These are phyloP conservation scores for Chrysodeixis includens DNA, from an alignment of 2,888 invertebrate genomes.

Conservation along the genomic window DNA sequence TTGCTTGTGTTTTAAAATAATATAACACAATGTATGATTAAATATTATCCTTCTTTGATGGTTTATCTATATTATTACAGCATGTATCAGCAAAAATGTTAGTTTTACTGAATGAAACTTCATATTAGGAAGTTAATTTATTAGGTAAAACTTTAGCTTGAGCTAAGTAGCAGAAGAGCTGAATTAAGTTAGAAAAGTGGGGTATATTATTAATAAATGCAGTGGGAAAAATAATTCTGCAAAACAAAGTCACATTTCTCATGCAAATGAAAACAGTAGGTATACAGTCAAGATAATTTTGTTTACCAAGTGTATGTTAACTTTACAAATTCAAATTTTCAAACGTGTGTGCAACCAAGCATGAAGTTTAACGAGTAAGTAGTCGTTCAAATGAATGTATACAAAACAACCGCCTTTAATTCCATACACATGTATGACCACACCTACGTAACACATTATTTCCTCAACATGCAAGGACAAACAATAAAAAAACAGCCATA, in stretches of 20 bases:
- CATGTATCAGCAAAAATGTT: too few relatives aligned
- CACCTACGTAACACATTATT: conserved; percentile 23
- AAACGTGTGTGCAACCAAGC: conserved; percentile 24
- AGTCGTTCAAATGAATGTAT: conserved; percentile 6
- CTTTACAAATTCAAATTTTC: conserved; percentile 30
- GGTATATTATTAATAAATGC: background rate
- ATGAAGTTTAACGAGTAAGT: conserved; percentile 34
- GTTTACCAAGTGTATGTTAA: background rate
- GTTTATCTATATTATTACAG: too few relatives aligned
- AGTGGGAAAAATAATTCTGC: background rate
- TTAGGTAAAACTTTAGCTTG: too few relatives aligned
- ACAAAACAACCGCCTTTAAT: conserved; percentile 8
- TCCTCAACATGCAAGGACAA: background rate
- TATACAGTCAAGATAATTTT: background rate
- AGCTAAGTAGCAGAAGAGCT: background rate
- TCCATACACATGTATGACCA: background rate
- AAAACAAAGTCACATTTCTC: background rate
- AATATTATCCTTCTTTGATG: too few relatives aligned
- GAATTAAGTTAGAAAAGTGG: background rate
- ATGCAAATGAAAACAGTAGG: background rate
- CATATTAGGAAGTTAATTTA: too few relatives aligned
- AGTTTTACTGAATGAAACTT: too few relatives aligned
- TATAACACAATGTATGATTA: too few relatives aligned
- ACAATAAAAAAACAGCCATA: conserved; percentile 13
- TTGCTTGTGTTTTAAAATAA: too few relatives aligned